Evolutionary conservation across 2,888 invertebrate species (phyloP).

Genomic region (Sepioteuthis lessoniana): DNA sequence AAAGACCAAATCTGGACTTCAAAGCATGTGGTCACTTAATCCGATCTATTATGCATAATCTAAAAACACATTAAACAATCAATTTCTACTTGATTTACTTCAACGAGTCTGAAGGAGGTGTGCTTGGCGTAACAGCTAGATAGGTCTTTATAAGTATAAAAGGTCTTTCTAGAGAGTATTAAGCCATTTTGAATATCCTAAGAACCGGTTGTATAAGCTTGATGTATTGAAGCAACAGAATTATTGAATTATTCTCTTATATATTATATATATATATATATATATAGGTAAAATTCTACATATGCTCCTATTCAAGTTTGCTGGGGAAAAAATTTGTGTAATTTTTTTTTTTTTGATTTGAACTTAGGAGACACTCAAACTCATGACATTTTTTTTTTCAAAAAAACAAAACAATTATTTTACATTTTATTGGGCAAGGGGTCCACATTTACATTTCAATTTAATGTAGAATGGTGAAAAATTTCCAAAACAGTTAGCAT

Average conservation of each 20-base stretch:
- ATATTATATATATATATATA: constrained; percentile 25
- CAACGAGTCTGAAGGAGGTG: too few species aligned
- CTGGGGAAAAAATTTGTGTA: too few species aligned
- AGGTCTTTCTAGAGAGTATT: background rate
- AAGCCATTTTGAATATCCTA: background rate
- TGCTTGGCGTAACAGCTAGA: background rate
- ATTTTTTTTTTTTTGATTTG: too few species aligned
- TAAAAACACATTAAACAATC: constrained; percentile 25
- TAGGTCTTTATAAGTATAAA: background rate
- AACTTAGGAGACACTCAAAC: too few species aligned
- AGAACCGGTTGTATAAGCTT: background rate
- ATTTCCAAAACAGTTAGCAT: too few species aligned
- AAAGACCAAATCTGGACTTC: background rate
- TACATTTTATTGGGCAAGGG: too few species aligned
- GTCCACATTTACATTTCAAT: too few species aligned
- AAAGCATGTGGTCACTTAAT: background rate
- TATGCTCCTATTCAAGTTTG: too few species aligned
- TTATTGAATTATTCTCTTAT: background rate
- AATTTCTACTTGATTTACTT: background rate
- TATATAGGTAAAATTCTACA: background rate
- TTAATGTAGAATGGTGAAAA: too few species aligned
- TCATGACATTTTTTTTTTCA: too few species aligned
- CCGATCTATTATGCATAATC: background rate
- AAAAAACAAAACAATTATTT: too few species aligned
- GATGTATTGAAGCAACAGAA: background rate